A percentile compares a stretch with the other conserved stretches of the same genome.
phyloP scores from a whole-genome alignment of 2,888 invertebrate genomes.

The Synergus umbraculus region DNA sequence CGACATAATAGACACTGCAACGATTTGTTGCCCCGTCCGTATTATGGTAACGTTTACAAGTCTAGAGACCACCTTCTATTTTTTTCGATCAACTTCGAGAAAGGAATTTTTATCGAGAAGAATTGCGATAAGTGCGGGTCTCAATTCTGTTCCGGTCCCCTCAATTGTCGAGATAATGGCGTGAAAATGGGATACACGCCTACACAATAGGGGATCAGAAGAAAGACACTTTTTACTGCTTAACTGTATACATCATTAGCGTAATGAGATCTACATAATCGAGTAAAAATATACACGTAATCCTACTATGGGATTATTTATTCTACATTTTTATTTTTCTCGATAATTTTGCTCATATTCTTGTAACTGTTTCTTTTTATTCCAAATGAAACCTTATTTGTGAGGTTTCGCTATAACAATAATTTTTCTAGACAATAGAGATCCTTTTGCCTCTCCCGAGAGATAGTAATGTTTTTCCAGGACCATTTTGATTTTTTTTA shows the following conservation, averaged over 20 bases:
- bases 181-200: slow-evolving; percentile 23
- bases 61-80: background rate
- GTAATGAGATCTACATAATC: background rate
- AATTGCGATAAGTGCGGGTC: slow-evolving; percentile 22
- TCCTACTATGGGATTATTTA: background rate
- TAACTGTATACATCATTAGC: background rate
- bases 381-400: too few relatives aligned
- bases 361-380: too few relatives aligned
- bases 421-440: too few relatives aligned
- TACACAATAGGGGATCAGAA: slow-evolving; percentile 15
- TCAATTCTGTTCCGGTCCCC: background rate
- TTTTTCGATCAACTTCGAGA: slow-evolving; percentile 2
- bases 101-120: background rate
- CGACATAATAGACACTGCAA: background rate
- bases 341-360: too few relatives aligned
- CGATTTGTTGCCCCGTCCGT: background rate
- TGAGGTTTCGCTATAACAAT: too few relatives aligned
- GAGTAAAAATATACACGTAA: background rate
- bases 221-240: background rate
- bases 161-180: slow-evolving; percentile 1
- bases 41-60: background rate
- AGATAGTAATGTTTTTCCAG: background rate
- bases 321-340: background rate
- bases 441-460: background rate
- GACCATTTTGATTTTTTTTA: background rate